These are phyloP conservation scores for Pseudonaja textilis DNA, from an alignment of 2,113 vertebrate genomes.

Conservation along the genomic window DNA sequence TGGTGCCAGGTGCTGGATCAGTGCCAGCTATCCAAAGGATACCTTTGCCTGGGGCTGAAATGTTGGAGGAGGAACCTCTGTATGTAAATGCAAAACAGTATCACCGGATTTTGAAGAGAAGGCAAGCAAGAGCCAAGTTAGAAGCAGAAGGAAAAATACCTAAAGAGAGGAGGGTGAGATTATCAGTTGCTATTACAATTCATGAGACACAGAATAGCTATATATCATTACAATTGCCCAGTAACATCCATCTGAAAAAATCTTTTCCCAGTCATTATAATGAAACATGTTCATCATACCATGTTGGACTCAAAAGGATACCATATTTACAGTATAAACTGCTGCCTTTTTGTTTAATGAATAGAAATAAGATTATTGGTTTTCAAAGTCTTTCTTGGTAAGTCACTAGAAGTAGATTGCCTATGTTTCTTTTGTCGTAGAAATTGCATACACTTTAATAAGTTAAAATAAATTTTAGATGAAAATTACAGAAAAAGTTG, in stretches of 20 bases:
- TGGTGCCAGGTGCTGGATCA: constrained; percentile 90
- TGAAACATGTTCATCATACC: background rate
- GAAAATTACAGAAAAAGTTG: background rate
- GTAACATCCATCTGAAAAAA: background rate
- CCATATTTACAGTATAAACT: background rate
- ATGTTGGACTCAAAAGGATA: background rate
- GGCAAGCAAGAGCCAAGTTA: constrained; percentile 93
- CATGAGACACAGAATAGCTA: background rate
- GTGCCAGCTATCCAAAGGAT: constrained; percentile 95
- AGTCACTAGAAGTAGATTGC: background rate
- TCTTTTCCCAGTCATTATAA: background rate
- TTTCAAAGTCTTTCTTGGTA: background rate
- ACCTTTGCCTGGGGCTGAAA: constrained; percentile 93
- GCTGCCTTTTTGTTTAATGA: background rate
- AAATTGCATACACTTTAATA: background rate
- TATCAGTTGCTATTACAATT: fast-evolving
- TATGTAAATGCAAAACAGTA: constrained; percentile 99
- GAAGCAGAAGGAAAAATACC: constrained; percentile 98
- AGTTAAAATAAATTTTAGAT: background rate
- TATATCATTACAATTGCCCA: background rate
- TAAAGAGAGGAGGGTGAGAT: constrained; percentile 91
- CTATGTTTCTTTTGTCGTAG: background rate
- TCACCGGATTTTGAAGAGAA: constrained; percentile 93
- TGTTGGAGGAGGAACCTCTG: constrained; percentile 96
- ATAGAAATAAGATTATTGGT: background rate